Evolutionary conservation across 1,140 invertebrate species (phyloP), one percentile per base, ranked within the genome.

Genomic region (Samia ricini): DNA sequence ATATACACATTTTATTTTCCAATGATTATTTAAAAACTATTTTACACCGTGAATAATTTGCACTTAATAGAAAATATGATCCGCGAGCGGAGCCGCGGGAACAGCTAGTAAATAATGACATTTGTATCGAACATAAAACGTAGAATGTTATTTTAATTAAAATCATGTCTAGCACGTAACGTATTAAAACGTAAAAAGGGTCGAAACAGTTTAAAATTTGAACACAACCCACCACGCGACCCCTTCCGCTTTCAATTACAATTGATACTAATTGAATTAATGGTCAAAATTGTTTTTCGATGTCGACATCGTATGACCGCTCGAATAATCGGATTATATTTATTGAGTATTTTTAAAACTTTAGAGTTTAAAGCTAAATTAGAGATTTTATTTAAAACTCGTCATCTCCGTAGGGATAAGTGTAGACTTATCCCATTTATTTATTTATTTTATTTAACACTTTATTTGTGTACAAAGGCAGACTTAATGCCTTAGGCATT

Each of bases 181-280:
- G 21, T 5, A 52, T 52, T 52, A 15, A 23, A 52, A 20, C 51
- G 51, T 42, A 15, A 42, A 26, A 26, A 21, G 51, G 22, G 51
- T 22, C n/a, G 22, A 52, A 52, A 21, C 20, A 23, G 22, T 52
- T 15, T 52, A 52, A 21, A 52, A 22, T 52, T 52, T 52, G 21
- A 52, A 52, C 51, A 50, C 57, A 50, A 24, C n/a, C 12, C 21
- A 48, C 12, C 6, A 18, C 48, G 24, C 57, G 18, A 57, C 10
- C 36, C 57, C 69, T 61, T 70, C 48, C 63, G 49, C 68, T 57
- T 70, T 55, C 73, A 61, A 76, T 77, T 76, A 62, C 63, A 26
- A 72, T 76, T 63, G 62, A 73, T 79, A 77, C 80, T 79, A 79
- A 84, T 83, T 79, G 74, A 76, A 81, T 76, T 69, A 73, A 71